phyloP scores from a whole-genome alignment of 1,140 invertebrate genomes.

The Lepidurus apus region DNA sequence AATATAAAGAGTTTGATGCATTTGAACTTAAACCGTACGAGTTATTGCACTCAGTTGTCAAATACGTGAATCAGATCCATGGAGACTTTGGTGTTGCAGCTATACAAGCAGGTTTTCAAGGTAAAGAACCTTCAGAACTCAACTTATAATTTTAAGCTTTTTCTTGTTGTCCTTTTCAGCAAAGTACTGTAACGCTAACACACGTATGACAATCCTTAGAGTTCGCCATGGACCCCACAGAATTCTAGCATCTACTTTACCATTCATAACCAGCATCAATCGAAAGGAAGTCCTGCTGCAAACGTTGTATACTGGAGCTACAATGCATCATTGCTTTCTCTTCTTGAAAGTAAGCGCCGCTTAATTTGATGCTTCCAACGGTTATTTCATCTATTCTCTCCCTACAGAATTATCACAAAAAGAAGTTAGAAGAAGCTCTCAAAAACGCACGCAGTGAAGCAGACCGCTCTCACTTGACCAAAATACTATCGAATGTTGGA shows the following conservation, averaged over 20 bases:
- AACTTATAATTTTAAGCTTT: neutral
- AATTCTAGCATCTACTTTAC: constrained; percentile 60
- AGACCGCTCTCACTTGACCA: neutral
- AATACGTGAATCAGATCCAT: constrained; percentile 28
- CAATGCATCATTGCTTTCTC: constrained; percentile 67
- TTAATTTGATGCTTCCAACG: neutral
- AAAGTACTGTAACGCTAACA: constrained; percentile 69
- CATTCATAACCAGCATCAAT: constrained; percentile 58
- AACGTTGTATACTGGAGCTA: constrained; percentile 67
- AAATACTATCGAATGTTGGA: neutral
- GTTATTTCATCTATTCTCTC: neutral
- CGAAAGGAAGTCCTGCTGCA: constrained; percentile 55
- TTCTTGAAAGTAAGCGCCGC: constrained; percentile 52
- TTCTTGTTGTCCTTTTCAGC: constrained; percentile 45
- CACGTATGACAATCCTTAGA: constrained; percentile 63
- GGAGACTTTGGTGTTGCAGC: constrained; percentile 31
- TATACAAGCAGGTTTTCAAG: constrained; percentile 22
- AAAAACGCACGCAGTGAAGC: neutral
- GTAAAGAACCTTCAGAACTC: neutral
- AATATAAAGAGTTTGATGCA: neutral
- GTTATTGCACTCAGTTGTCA: neutral
- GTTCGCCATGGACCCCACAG: constrained; percentile 64
- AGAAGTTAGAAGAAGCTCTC: neutral
- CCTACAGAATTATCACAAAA: neutral
- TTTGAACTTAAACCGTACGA: constrained; percentile 19